These are phyloP conservation scores for Hybognathus amarus DNA, from an alignment of 2,797 vertebrate genomes.

Conservation along the genomic window DNA sequence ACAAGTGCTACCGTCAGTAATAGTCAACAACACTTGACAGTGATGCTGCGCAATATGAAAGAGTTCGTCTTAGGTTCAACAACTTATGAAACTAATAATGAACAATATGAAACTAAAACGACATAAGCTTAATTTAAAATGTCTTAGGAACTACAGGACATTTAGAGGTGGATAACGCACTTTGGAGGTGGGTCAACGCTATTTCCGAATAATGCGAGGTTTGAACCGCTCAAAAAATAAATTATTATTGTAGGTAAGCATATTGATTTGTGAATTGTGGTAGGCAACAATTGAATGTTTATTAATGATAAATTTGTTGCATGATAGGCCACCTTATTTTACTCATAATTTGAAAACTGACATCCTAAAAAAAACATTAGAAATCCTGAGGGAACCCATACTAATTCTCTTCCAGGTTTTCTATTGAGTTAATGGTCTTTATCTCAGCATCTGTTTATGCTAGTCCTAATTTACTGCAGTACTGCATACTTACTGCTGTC, in stretches of 20 bases:
- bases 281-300: neutral
- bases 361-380: conserved; percentile 8
- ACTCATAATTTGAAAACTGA: neutral
- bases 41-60: no score
- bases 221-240: neutral
- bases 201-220: no score
- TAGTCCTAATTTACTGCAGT: conserved; percentile 14
- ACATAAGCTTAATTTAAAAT: no score
- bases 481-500: neutral
- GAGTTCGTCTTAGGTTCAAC: no score
- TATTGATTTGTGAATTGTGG: neutral
- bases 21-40: no score
- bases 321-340: neutral
- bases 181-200: no score
- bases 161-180: no score
- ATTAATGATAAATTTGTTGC: neutral
- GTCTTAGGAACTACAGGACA: no score
- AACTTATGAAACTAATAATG: no score
- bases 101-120: no score
- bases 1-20: no score
- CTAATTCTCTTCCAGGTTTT: neutral
- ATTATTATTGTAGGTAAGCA: neutral
- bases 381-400: neutral
- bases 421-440: conserved; percentile 12
- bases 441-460: neutral